These are phyloP conservation scores for Chirona hameri DNA, from an alignment of 2,888 invertebrate genomes.

Conservation along the genomic window DNA sequence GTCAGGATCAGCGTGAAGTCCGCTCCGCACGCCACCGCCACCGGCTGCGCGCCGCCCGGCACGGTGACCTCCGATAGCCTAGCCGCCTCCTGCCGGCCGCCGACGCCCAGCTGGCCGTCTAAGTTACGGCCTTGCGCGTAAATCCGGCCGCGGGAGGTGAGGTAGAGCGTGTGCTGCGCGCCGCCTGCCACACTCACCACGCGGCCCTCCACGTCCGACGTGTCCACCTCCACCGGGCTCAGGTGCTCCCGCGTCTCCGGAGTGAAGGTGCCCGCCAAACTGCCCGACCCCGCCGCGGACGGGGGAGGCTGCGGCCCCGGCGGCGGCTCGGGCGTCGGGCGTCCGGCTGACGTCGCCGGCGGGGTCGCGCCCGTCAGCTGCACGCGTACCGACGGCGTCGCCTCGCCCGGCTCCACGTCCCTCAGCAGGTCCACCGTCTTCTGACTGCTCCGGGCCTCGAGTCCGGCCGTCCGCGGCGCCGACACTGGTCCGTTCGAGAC, in stretches of 20 bases:
- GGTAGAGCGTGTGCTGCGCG: constrained; percentile 73
- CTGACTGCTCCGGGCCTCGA: neutral
- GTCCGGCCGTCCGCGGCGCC: neutral
- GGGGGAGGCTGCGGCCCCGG: too few relatives aligned
- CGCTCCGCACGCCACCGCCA: constrained; percentile 79
- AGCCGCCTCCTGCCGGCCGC: constrained; percentile 56
- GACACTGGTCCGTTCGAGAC: neutral
- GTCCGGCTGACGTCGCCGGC: neutral
- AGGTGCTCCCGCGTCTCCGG: constrained; percentile 12
- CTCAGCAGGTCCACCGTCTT: constrained; percentile 12
- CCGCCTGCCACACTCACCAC: constrained; percentile 67
- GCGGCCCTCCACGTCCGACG: neutral
- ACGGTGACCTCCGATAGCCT: constrained; percentile 64
- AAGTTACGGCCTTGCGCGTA: constrained; percentile 80
- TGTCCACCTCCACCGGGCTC: neutral
- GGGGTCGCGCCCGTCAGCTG: neutral
- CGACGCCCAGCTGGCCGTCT: constrained; percentile 78
- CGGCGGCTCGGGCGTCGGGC: neutral
- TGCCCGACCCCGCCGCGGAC: neutral
- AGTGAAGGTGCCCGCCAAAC: neutral
- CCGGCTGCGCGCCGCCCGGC: constrained; percentile 61
- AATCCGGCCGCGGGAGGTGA: constrained; percentile 83
- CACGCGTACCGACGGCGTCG: neutral
- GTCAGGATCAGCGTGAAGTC: constrained; percentile 77
- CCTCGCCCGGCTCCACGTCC: neutral